These are phyloP conservation scores for Megalopta genalis DNA, from an alignment of 1,140 invertebrate genomes.

Conservation along the genomic window DNA sequence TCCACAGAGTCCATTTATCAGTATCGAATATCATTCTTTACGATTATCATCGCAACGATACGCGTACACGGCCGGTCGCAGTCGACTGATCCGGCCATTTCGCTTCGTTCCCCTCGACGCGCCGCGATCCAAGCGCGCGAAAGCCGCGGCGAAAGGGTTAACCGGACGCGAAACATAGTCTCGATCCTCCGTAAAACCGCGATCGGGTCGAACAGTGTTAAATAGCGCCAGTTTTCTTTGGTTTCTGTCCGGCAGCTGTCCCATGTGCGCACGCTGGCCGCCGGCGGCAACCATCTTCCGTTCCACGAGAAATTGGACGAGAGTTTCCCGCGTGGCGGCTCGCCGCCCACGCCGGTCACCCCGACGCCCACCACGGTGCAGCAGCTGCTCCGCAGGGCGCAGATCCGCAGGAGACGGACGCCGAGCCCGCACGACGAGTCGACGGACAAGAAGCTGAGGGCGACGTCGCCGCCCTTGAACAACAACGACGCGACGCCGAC, in stretches of 20 bases:
- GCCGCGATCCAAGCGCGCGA: too few relatives aligned
- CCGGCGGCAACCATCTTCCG: slow-evolving; percentile 80
- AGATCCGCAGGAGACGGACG: slow-evolving; percentile 83
- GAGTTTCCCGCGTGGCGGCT: slow-evolving; percentile 74
- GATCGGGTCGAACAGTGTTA: too few relatives aligned
- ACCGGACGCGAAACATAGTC: too few relatives aligned
- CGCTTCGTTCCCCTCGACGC: too few relatives aligned
- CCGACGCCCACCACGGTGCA: slow-evolving; percentile 83
- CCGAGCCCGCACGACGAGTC: slow-evolving; percentile 81
- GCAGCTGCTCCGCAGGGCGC: slow-evolving; percentile 85
- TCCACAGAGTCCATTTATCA: too few relatives aligned
- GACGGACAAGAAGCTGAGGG: slow-evolving; percentile 79
- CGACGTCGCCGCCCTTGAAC: slow-evolving; percentile 83
- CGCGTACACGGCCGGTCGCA: too few relatives aligned
- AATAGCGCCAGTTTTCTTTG: not conserved
- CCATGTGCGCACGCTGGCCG: slow-evolving; percentile 81
- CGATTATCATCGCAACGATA: too few relatives aligned
- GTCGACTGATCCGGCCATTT: too few relatives aligned
- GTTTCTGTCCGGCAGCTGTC: slow-evolving; percentile 69
- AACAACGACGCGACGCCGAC: slow-evolving; percentile 86
- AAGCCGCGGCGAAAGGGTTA: too few relatives aligned
- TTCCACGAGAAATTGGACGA: slow-evolving; percentile 81
- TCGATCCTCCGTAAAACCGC: too few relatives aligned
- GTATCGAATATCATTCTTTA: too few relatives aligned
- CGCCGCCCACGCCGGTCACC: slow-evolving; percentile 81